Base-by-base conservation (phyloP, 2,888 invertebrate species). In the Opisthograptis luteolata region DNA sequence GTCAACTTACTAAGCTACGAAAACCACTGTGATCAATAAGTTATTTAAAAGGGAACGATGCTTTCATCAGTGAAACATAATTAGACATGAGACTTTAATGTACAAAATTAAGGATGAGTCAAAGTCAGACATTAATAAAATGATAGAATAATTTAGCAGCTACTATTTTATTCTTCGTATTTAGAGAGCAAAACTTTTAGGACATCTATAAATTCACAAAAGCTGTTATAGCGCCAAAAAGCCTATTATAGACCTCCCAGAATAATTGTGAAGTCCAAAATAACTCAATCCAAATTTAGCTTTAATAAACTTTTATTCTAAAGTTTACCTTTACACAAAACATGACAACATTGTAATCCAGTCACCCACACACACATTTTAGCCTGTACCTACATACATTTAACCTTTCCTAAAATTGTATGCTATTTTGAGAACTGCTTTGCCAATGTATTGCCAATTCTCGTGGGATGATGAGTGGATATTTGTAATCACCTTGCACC, bases 271-370 rank as follows among this genome's bases (percentile, higher is more conserved):
- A 12, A 46, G 24, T 17, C 34, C 28, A 36, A 42, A 58, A 39
- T 42, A 55, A 51, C 52, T 55, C 42, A 37, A 13, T 45, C 48
- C 42, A 32, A 34, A 41, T 52, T 50, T 46, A 58, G 36, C 34
- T 20, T 37, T 53, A 51, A 55, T 60, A 60, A 58, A 60, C 53
- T 55, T 48, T 35, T 44, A 51, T 35, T 48, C 19, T 31, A 55
- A 53, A 50, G 53, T 51, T 55, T 40, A 47, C 44, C 43, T 48
- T 32, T 39, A 48, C 43, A 35, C 15, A 42, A 39, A 55, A 62
- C 53, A 59, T 36, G 55, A 53, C 58, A 53, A 50, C 45, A 50
- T 51, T 55, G 55, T 56, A 46, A 56, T 41, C 47, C 44, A 48
- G 42, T 56, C 55, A 57, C 59, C 55, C 55, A 57, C 53, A 49